These are phyloP conservation scores for Drosophila subpulchrella DNA, from an alignment of 1,140 invertebrate genomes.

Conservation along the genomic window DNA sequence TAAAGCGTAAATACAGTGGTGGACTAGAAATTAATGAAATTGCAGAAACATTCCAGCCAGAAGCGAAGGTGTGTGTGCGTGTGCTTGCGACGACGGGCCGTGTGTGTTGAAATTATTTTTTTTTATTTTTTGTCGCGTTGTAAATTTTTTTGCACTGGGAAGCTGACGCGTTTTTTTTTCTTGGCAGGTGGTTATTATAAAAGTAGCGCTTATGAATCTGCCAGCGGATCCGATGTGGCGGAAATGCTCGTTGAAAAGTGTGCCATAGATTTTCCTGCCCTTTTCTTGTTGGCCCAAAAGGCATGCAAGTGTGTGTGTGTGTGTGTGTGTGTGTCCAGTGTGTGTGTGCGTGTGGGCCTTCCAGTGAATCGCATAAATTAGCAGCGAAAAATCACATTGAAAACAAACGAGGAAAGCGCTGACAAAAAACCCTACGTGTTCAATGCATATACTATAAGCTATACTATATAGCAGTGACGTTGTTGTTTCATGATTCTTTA, in stretches of 20 bases:
- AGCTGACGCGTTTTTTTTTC: conserved; percentile 26
- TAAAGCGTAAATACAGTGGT: conserved; percentile 32
- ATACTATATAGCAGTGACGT: conserved; percentile 23
- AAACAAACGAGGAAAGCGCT: conserved; percentile 38
- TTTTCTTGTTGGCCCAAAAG: conserved; percentile 61
- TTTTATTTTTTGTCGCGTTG: conserved; percentile 67
- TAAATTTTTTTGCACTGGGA: conserved; percentile 67
- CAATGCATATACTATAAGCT: conserved; percentile 25
- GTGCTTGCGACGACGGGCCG: conserved; percentile 22
- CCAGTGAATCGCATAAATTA: conserved; percentile 62
- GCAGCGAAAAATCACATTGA: conserved; percentile 40
- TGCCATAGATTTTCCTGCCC: conserved; percentile 39
- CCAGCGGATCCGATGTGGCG: conserved; percentile 1
- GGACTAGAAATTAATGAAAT: conserved; percentile 11
- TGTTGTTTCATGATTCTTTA: conserved; percentile 33
- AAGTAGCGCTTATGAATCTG: conserved; percentile 15
- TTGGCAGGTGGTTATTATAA: conserved; percentile 52
- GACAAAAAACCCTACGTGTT: conserved; percentile 42
- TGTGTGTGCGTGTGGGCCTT: conserved; percentile 56
- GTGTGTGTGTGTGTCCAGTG: conserved; percentile 5
- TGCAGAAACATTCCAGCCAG: conserved; percentile 36
- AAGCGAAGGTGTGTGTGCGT: conserved; percentile 28
- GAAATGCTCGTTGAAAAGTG: conserved; percentile 17
- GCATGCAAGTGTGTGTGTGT: conserved; percentile 28
- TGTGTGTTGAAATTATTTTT: conserved; percentile 41